Conservation (phyloP, 2,797 vertebrate genomes). For the Darevskia nairensis region DNA sequence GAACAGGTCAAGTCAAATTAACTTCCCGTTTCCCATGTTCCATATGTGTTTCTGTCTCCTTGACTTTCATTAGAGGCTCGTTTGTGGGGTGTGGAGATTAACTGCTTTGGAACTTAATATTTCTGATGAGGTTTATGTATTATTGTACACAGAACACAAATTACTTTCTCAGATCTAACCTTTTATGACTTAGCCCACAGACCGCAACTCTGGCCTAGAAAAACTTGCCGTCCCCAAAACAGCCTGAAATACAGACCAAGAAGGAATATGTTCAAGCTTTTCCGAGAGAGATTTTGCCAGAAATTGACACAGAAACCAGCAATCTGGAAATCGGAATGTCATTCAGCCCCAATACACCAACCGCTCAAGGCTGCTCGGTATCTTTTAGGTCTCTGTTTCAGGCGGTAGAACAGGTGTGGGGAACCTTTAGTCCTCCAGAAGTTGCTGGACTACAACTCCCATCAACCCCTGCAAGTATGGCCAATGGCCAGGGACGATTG, state of each 20-base stretch:
- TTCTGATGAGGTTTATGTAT: background rate
- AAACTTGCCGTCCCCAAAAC: too few relatives aligned
- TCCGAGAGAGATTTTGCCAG: background rate
- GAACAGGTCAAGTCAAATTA: constrained; percentile 40
- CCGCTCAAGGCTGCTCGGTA: background rate
- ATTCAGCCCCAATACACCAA: background rate
- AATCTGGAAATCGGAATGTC: background rate
- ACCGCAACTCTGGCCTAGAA: background rate
- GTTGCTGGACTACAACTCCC: too few relatives aligned
- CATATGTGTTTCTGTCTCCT: constrained; percentile 51
- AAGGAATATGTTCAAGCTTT: background rate
- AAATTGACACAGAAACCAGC: background rate
- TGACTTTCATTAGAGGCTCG: background rate
- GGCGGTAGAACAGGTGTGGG: background rate
- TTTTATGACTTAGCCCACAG: background rate
- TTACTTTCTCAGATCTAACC: background rate
- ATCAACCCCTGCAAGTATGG: too few relatives aligned
- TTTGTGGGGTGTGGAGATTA: background rate
- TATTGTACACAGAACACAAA: background rate
- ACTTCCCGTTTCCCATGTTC: constrained; percentile 38
- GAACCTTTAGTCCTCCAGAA: too few relatives aligned
- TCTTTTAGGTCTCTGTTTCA: background rate
- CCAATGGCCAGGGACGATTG: too few relatives aligned
- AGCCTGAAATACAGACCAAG: background rate
- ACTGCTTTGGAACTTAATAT: background rate